These are phyloP conservation scores for Porphyrio hochstetteri DNA, from an alignment of 2,113 vertebrate genomes.

Conservation along the genomic window DNA sequence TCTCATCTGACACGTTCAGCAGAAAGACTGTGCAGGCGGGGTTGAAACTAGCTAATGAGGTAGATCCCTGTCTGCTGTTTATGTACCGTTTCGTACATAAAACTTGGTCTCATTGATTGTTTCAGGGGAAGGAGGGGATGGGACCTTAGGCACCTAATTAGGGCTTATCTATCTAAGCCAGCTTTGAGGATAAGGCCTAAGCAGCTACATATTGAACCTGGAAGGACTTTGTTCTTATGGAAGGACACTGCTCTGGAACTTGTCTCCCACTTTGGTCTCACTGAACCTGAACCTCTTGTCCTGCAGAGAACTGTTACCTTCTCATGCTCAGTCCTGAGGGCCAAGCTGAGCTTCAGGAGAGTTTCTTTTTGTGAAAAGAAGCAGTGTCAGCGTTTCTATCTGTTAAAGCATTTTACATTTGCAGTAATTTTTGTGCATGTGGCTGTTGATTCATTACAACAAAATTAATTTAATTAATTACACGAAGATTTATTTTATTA, in stretches of 20 bases:
- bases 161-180: not conserved
- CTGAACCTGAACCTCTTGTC: not conserved
- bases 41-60: not conserved
- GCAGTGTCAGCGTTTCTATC: not conserved
- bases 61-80: not conserved
- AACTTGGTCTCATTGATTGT: not conserved
- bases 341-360: not conserved
- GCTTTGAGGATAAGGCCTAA: not conserved
- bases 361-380: not conserved
- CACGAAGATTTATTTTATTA: not conserved
- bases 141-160: not conserved
- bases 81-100: not conserved
- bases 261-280: not conserved
- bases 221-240: not conserved
- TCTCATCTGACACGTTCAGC: not conserved
- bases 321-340: not conserved
- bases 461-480: not conserved
- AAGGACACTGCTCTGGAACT: not conserved
- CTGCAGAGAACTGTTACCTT: not conserved
- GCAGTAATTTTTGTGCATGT: not conserved
- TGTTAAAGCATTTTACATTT: not conserved
- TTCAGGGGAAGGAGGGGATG: not conserved
- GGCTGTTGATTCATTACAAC: not conserved
- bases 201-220: not conserved
- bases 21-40: not conserved